Conservation (phyloP, 2,888 invertebrate species). For the Andrena bucephala region DNA sequence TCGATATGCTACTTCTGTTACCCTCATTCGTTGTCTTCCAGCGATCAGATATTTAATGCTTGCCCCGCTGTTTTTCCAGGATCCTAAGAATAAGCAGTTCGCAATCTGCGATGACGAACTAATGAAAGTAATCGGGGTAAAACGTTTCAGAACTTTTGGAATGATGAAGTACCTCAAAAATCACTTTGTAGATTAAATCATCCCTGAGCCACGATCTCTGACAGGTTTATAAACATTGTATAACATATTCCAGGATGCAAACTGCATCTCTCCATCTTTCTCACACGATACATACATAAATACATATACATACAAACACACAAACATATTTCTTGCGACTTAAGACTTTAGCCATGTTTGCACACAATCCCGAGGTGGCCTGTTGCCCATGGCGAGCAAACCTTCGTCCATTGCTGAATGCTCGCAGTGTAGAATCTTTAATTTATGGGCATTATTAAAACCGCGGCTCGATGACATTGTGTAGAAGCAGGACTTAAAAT, state of each 20-base stretch:
- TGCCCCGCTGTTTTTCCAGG: constrained; percentile 85
- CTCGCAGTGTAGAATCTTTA: constrained; percentile 57
- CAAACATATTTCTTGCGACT: constrained; percentile 72
- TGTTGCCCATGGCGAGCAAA: constrained; percentile 66
- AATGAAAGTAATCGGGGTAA: constrained; percentile 95
- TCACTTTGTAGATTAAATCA: constrained; percentile 90
- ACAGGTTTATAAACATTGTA: constrained; percentile 76
- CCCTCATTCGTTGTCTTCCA: background rate
- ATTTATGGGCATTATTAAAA: constrained; percentile 72
- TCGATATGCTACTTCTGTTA: background rate
- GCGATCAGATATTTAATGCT: background rate
- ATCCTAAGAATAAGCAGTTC: constrained; percentile 97
- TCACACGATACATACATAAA: constrained; percentile 76
- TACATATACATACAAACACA: constrained; percentile 66
- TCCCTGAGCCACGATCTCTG: constrained; percentile 70
- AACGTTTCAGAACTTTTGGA: constrained; percentile 97
- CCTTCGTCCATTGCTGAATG: constrained; percentile 53
- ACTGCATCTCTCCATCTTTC: constrained; percentile 76
- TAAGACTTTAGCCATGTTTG: constrained; percentile 73
- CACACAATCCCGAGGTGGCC: constrained; percentile 70
- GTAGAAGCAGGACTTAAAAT: background rate
- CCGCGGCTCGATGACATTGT: constrained; percentile 28
- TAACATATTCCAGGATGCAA: constrained; percentile 76
- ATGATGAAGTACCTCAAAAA: constrained; percentile 98
- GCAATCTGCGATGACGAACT: constrained; percentile 97